Percentiles rank a stretch among this genome's conserved stretches.
Conservation (phyloP, 2,888 invertebrate genomes). For the Fissipunctia ypsillon region DNA sequence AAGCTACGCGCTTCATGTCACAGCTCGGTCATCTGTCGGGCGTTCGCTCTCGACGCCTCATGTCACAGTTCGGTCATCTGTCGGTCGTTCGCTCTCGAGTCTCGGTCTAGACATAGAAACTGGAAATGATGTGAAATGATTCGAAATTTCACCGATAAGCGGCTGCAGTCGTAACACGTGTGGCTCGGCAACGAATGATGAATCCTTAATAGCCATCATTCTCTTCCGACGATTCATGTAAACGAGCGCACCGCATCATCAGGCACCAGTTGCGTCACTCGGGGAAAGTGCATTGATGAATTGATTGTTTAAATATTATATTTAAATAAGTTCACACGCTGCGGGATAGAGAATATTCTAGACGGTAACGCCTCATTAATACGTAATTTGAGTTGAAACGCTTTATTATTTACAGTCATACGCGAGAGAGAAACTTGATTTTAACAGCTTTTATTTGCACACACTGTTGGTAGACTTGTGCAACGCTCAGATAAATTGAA, state of each 20-base stretch:
- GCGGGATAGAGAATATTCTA: slow-evolving; percentile 51
- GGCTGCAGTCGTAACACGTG: slow-evolving; percentile 68
- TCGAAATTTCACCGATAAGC: slow-evolving; percentile 70
- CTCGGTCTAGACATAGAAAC: slow-evolving; percentile 67
- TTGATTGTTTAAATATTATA: slow-evolving; percentile 73
- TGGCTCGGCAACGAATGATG: slow-evolving; percentile 66
- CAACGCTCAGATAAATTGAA: slow-evolving; percentile 16
- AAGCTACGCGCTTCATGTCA: slow-evolving; percentile 31
- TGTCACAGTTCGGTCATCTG: slow-evolving; percentile 11
- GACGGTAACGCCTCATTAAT: slow-evolving; percentile 15
- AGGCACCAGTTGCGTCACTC: slow-evolving; percentile 81
- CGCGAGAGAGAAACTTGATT: slow-evolving; percentile 28
- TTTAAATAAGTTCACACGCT: slow-evolving; percentile 65
- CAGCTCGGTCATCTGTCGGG: slow-evolving; percentile 17
- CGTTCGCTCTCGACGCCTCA: slow-evolving; percentile 36
- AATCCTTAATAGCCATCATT: slow-evolving; percentile 80
- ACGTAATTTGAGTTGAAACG: slow-evolving; percentile 24
- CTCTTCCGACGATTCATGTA: slow-evolving; percentile 80
- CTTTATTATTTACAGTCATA: slow-evolving; percentile 41
- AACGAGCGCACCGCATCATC: slow-evolving; percentile 82
- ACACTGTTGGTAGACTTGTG: not conserved
- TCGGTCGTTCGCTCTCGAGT: slow-evolving; percentile 44
- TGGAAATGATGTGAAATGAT: slow-evolving; percentile 66
- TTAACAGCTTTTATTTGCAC: slow-evolving; percentile 23
- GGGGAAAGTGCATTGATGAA: slow-evolving; percentile 85